Evolutionary conservation across 2,113 vertebrate genomes (phyloP), one percentile per base, ranked within the genome.

Genomic region (Chamaea fasciata): DNA sequence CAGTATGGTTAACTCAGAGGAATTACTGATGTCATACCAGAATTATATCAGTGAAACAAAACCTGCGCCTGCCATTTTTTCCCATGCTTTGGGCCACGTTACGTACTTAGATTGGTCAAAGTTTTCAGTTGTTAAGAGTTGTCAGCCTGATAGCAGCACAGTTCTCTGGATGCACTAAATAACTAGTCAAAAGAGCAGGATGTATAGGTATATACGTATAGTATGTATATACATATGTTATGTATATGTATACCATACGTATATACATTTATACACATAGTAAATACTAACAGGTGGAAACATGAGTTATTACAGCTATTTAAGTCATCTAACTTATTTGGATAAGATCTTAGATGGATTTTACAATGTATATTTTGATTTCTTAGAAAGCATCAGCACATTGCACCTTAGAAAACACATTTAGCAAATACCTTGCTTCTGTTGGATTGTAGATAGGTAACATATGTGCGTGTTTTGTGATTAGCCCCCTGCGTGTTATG

Each of bases 201-300:
- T 31, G 5, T 46, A 6, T 31, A n/a, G 11, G 5, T 42, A 24
- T 46, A 10, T 27, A 13, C 9, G 19, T 64, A 6, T 56, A 11
- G 16, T 64, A 6, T 60, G 10, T 23, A 21, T 23, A 46, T 21
- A 23, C 3, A 3, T 44, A 16, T 10, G 7, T 33, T 52, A 16
- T 11, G 11, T 27, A 9, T 52, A 10, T 71, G 6, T 4, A 70
- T 27, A 37, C 13, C 27, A 15, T 27, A 24, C 0, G 0, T 31
- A 23, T 42, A 28, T 35, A n/a, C 10, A 52, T 64, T 91, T 67
- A 74, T 39, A 37, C 30, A 55, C 27, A 62, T 5, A 11, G 28
- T 69, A 76, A 71, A 35, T 65, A 49, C 41, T 77, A 89, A 13
- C 15, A 80, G 10, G 9, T 74, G 17, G 56, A 69, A 92, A 53